Evolutionary conservation across 30 jellyfish, hydroid and myxozoan species (phyloP).

Genomic region (Pseudorhiza aurosa): DNA sequence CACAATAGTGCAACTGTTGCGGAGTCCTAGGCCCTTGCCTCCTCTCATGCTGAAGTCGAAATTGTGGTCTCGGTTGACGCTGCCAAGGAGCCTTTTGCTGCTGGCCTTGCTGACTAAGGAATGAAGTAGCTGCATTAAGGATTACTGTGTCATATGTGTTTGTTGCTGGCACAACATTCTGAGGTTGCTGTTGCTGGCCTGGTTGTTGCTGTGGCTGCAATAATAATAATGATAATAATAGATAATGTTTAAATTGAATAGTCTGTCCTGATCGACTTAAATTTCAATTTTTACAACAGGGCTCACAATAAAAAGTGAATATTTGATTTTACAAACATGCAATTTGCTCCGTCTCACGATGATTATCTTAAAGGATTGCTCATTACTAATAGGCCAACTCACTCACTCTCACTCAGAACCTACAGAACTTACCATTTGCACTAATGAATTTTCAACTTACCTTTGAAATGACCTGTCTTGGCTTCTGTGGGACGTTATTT

Average conservation of each 20-base stretch:
- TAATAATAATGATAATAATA: too few relatives aligned
- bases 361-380: too few relatives aligned
- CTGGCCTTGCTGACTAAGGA: constrained; percentile 89
- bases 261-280: too few relatives aligned
- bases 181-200: constrained; percentile 68
- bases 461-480: constrained; percentile 55
- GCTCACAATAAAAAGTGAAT: too few relatives aligned
- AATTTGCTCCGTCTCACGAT: too few relatives aligned
- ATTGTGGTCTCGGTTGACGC: constrained; percentile 85
- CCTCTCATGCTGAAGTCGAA: constrained; percentile 69
- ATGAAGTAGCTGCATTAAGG: constrained; percentile 93
- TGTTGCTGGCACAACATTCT: constrained; percentile 32
- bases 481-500: constrained; percentile 41
- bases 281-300: too few relatives aligned
- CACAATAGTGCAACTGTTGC: constrained; percentile 96
- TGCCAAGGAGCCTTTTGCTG: constrained; percentile 90
- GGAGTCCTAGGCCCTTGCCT: constrained; percentile 83
- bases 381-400: too few relatives aligned
- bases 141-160: constrained; percentile 93
- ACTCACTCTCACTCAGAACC: too few relatives aligned
- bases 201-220: constrained; percentile 62
- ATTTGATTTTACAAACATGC: too few relatives aligned
- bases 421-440: too few relatives aligned
- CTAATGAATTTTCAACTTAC: too few relatives aligned
- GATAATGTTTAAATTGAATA: too few relatives aligned